phyloP scores from a whole-genome alignment of 2,113 vertebrate genomes.

The Calyptomena viridis region DNA sequence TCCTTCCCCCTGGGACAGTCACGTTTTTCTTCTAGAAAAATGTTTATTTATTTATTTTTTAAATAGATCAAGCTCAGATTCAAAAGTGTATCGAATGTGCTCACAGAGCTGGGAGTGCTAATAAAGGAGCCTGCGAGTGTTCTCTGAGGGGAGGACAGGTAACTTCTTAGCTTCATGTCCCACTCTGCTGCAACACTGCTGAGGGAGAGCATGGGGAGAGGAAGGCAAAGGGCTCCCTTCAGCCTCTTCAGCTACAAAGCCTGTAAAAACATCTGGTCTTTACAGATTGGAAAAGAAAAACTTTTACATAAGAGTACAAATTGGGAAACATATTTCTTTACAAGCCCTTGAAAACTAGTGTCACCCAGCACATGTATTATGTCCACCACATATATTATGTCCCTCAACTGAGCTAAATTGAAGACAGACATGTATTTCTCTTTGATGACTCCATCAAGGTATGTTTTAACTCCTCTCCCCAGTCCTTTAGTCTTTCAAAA shows the following conservation, averaged over 20 bases:
- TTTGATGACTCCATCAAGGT: constrained; percentile 30
- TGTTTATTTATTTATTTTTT: too few relatives aligned
- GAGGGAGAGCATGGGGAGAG: rapidly evolving
- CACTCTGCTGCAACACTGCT: rapidly evolving
- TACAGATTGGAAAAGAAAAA: not conserved
- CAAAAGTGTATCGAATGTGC: not conserved
- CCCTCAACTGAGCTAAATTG: not conserved
- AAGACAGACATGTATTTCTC: constrained; percentile 6
- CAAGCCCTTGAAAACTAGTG: not conserved
- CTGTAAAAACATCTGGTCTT: not conserved
- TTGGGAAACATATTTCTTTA: constrained; percentile 3
- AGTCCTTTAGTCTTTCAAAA: not conserved
- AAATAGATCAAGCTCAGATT: not conserved
- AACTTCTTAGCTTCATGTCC: not conserved
- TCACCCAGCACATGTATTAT: not conserved
- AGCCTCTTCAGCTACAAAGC: not conserved
- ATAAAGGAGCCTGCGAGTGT: not conserved
- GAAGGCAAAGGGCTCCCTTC: not conserved
- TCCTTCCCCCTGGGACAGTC: not conserved
- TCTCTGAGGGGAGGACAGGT: rapidly evolving
- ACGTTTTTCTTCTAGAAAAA: not conserved
- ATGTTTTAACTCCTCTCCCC: not conserved
- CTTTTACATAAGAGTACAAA: not conserved
- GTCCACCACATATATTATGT: not conserved
- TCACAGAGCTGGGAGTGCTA: not conserved